A percentile compares a stretch with the other conserved stretches of the same genome.
Evolutionary conservation across 1,140 invertebrate genomes (phyloP).

Genomic region (Zaprionus camerounensis): DNA sequence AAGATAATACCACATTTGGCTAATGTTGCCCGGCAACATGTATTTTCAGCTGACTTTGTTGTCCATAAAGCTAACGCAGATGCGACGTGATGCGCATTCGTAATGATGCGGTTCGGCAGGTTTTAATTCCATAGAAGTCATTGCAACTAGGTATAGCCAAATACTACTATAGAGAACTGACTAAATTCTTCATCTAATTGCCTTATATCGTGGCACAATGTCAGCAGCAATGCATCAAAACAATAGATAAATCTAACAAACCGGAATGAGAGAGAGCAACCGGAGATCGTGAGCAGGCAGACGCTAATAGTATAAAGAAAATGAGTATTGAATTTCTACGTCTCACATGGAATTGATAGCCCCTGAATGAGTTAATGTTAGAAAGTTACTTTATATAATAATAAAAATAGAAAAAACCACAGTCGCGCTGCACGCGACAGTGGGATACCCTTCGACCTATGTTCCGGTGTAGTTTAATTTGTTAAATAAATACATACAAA

Average conservation of each 20-base stretch:
- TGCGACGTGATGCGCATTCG: constrained; percentile 61
- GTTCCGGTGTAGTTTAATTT: too few relatives aligned
- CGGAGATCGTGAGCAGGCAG: constrained; percentile 13
- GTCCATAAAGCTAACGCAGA: constrained; percentile 14
- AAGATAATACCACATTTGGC: constrained; percentile 14
- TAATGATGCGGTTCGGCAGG: constrained; percentile 66
- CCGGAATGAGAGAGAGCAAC: constrained; percentile 42
- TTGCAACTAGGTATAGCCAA: constrained; percentile 38
- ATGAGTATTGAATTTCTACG: not conserved
- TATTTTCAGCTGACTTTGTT: constrained; percentile 14
- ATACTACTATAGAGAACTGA: constrained; percentile 34
- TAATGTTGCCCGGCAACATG: constrained; percentile 31
- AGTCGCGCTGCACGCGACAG: too few relatives aligned
- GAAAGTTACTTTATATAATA: not conserved
- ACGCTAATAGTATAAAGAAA: constrained; percentile 3
- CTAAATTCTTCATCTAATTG: constrained; percentile 54
- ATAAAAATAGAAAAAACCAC: too few relatives aligned
- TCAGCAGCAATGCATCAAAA: constrained; percentile 53
- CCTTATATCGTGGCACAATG: constrained; percentile 30
- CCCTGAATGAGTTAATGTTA: not conserved
- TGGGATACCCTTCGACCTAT: too few relatives aligned
- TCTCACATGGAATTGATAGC: not conserved
- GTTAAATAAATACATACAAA: too few relatives aligned
- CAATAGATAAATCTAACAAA: constrained; percentile 51
- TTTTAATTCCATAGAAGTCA: constrained; percentile 70